A percentile compares a stretch with the other conserved stretches of the same genome.
phyloP scores from a whole-genome alignment of 1,140 invertebrate species.

The Metopolophium dirhodum region DNA sequence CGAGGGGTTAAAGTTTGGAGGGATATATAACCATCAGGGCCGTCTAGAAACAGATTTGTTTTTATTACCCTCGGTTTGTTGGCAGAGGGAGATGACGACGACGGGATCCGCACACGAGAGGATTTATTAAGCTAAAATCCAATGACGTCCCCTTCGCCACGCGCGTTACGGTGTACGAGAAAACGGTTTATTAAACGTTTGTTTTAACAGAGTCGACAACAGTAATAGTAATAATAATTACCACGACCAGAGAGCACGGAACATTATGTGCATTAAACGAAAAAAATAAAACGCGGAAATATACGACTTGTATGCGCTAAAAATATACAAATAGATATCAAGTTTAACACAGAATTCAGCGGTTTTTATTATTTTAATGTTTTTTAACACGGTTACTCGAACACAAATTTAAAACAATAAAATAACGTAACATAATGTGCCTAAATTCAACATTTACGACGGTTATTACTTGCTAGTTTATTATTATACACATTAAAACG shows the following conservation, averaged over 20 bases:
- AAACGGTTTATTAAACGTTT: slow-evolving; percentile 50
- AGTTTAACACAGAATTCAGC: background rate
- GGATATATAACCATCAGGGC: slow-evolving; percentile 42
- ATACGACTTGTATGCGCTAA: background rate
- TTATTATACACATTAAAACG: background rate
- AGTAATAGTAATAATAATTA: slow-evolving; percentile 30
- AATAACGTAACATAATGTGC: background rate
- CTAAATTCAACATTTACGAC: background rate
- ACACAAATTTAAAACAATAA: background rate
- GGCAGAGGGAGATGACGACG: slow-evolving; percentile 9
- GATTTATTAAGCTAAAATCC: slow-evolving; percentile 50
- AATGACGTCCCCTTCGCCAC: slow-evolving; percentile 16
- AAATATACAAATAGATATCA: background rate
- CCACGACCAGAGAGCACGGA: background rate
- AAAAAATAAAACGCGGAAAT: background rate
- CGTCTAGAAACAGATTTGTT: slow-evolving; percentile 49
- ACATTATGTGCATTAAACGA: background rate
- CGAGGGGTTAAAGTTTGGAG: slow-evolving; percentile 44
- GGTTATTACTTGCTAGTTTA: background rate
- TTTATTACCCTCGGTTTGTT: slow-evolving; percentile 41
- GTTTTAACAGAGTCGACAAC: background rate
- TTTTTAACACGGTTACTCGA: background rate
- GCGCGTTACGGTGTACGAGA: background rate
- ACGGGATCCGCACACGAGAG: background rate
- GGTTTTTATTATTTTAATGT: background rate